Evolutionary conservation across 2,888 invertebrate genomes (phyloP).

Genomic region (Rhodophaea formosa): DNA sequence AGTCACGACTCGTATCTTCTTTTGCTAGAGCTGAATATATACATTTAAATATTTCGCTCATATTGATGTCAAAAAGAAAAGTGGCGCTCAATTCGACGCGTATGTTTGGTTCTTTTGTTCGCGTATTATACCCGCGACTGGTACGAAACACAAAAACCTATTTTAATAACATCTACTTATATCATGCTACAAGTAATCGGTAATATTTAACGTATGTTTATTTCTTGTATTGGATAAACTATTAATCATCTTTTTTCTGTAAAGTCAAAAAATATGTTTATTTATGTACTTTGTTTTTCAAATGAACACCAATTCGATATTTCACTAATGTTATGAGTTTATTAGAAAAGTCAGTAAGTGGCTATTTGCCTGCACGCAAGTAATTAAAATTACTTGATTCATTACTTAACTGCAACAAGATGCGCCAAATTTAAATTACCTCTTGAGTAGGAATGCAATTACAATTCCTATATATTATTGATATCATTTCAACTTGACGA

Average conservation of each 20-base stretch:
- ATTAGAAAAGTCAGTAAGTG: neutral
- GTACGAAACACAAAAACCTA: constrained; percentile 61
- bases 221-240: neutral
- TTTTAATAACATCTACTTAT: constrained; percentile 50
- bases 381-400: neutral
- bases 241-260: neutral
- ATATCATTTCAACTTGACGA: too few relatives aligned
- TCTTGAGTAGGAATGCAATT: neutral
- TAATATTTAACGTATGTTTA: neutral
- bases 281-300: neutral
- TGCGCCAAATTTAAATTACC: neutral
- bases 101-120: constrained; percentile 74
- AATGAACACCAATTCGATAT: neutral
- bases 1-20: constrained; percentile 32
- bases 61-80: constrained; percentile 61
- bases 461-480: too few relatives aligned
- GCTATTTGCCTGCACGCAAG: neutral
- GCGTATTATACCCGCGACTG: constrained; percentile 55
- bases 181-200: constrained; percentile 20
- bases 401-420: constrained; percentile 3
- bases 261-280: neutral
- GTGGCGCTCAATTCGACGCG: constrained; percentile 64
- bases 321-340: too few relatives aligned
- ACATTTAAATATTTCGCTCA: constrained; percentile 31
- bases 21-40: constrained; percentile 40